Conservation (phyloP, 2,888 invertebrate species). For the Crematogaster levior region DNA sequence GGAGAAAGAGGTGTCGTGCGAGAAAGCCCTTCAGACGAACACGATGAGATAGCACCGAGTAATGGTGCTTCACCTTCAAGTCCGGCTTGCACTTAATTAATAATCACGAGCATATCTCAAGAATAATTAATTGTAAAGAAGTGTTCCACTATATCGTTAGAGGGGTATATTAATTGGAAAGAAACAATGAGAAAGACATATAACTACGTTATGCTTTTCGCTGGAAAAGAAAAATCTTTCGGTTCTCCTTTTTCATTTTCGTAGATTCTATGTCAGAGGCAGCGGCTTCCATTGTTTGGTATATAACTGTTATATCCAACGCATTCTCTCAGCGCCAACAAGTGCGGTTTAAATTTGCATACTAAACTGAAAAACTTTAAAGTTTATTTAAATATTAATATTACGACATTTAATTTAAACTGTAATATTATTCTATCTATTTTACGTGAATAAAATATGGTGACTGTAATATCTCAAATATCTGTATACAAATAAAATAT, state of each 20-base stretch:
- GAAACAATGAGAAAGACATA: neutral
- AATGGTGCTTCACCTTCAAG: constrained; percentile 69
- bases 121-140: constrained; percentile 63
- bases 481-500: too few species aligned
- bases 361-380: constrained; percentile 32
- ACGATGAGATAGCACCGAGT: constrained; percentile 66
- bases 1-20: constrained; percentile 32
- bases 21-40: constrained; percentile 33
- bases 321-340: constrained; percentile 19
- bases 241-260: neutral
- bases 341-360: constrained; percentile 39
- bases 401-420: neutral
- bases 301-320: neutral
- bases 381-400: constrained; percentile 36
- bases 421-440: neutral
- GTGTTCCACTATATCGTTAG: neutral
- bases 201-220: constrained; percentile 15
- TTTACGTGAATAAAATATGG: neutral
- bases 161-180: constrained; percentile 73
- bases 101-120: constrained; percentile 73
- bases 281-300: constrained; percentile 7
- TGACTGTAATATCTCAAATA: neutral
- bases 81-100: constrained; percentile 78
- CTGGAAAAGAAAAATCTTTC: constrained; percentile 47
- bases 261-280: constrained; percentile 19